Evolutionary conservation across 2,797 vertebrate species (phyloP).

Genomic region (Bovichtus variegatus): DNA sequence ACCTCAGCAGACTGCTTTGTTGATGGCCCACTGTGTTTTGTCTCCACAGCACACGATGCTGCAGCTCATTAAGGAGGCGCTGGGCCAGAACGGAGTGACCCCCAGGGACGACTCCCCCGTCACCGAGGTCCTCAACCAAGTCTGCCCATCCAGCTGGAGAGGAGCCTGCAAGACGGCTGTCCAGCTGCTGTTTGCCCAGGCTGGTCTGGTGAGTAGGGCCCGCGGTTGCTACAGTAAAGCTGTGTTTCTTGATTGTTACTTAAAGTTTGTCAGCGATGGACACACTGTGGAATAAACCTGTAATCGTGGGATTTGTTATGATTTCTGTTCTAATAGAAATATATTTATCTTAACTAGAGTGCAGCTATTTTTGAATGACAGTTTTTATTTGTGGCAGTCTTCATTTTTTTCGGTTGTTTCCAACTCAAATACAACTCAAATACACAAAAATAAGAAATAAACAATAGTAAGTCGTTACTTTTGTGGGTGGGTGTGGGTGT

Average conservation of each 20-base stretch:
- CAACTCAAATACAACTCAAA: no score
- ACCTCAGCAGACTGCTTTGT: constrained; percentile 21
- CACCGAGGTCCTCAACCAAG: constrained; percentile 97
- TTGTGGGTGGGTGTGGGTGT: no score
- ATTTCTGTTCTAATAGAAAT: background rate
- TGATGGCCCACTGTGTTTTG: constrained; percentile 29
- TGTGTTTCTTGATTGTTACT: background rate
- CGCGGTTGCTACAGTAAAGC: background rate
- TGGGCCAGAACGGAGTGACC: constrained; percentile 93
- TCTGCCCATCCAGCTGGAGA: constrained; percentile 98
- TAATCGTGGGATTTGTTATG: background rate
- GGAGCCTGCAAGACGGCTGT: constrained; percentile 98
- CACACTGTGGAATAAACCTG: background rate
- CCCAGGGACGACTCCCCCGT: constrained; percentile 92
- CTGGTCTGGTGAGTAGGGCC: constrained; percentile 92
- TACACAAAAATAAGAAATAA: no score
- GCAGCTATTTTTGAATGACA: background rate
- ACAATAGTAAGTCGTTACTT: no score
- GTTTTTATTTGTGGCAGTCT: background rate
- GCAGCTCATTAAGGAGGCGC: constrained; percentile 95
- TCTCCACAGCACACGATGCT: constrained; percentile 92
- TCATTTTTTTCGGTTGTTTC: no score
- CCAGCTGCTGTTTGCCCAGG: constrained; percentile 97
- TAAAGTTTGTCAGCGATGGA: background rate
- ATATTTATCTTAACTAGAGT: background rate